Percentiles rank a stretch among this genome's conserved stretches.
Evolutionary conservation across 2,113 vertebrate species (phyloP).

Genomic region (Xerus inauris): DNA sequence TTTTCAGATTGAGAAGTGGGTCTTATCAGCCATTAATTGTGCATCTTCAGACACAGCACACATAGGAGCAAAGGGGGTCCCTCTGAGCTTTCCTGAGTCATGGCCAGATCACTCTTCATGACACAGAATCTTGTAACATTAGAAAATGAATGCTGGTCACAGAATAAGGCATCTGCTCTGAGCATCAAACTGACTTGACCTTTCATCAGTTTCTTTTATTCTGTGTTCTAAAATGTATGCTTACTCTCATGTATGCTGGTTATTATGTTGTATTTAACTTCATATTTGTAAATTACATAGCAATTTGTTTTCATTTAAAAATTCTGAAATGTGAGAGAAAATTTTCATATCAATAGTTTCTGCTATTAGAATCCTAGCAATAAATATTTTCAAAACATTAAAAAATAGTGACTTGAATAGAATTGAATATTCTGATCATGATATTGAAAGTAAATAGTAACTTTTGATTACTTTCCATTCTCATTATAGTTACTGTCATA

Average conservation of each 20-base stretch:
- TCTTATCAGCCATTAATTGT: not conserved
- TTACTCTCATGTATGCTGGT: not conserved
- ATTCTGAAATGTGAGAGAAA: constrained; percentile 14
- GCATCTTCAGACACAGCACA: not conserved
- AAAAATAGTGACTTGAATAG: constrained; percentile 3
- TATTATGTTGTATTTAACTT: not conserved
- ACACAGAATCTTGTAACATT: not conserved
- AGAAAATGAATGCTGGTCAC: not conserved
- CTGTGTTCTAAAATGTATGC: not conserved
- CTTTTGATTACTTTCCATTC: constrained; percentile 53
- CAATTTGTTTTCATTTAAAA: not conserved
- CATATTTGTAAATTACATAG: not conserved
- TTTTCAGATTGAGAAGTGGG: not conserved
- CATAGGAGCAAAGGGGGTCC: not conserved
- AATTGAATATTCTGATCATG: not conserved
- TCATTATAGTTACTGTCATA: constrained; percentile 38
- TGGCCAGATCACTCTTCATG: not conserved
- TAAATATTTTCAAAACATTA: not conserved
- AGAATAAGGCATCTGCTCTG: not conserved
- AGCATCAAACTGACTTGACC: not conserved
- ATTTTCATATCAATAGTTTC: not conserved
- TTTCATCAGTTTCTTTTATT: not conserved
- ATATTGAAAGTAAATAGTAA: constrained; percentile 43
- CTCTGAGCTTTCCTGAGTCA: not conserved
- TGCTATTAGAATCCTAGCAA: not conserved